A percentile compares a stretch with the other conserved stretches of the same genome.
Conservation (phyloP, 2,888 invertebrate genomes). For the Standfussiana lucernea region DNA sequence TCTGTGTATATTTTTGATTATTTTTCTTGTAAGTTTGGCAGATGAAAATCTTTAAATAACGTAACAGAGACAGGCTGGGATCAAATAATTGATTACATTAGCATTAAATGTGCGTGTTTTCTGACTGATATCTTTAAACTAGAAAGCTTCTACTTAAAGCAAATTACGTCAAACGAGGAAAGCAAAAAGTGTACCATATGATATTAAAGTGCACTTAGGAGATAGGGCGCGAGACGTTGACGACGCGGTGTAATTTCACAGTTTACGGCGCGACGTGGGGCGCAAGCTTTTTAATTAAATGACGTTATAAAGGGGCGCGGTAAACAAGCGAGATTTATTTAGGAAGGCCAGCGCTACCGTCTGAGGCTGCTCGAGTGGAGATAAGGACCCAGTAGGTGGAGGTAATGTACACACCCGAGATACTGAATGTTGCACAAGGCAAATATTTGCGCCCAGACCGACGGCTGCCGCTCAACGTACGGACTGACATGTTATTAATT, state of each 20-base stretch:
- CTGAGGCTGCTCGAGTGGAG: slow-evolving; percentile 78
- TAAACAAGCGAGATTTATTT: slow-evolving; percentile 81
- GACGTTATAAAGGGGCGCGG: slow-evolving; percentile 78
- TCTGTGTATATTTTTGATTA: slow-evolving; percentile 11
- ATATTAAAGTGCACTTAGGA: slow-evolving; percentile 45
- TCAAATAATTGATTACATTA: slow-evolving; percentile 12
- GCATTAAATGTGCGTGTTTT: slow-evolving; percentile 6
- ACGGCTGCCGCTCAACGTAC: slow-evolving; percentile 64
- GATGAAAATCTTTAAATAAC: slow-evolving; percentile 15
- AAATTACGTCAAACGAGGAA: slow-evolving; percentile 33
- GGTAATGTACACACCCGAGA: slow-evolving; percentile 82
- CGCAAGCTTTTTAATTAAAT: slow-evolving; percentile 82
- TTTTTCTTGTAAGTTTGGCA: neutral
- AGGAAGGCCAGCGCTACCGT: slow-evolving; percentile 73
- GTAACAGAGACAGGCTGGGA: neutral
- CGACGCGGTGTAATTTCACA: slow-evolving; percentile 45
- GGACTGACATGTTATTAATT: slow-evolving; percentile 66
- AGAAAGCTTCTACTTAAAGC: too few species aligned
- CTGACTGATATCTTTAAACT: slow-evolving; percentile 39
- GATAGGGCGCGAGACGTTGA: slow-evolving; percentile 22
- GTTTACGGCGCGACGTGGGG: slow-evolving; percentile 57
- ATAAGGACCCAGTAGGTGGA: slow-evolving; percentile 81
- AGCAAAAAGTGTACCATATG: slow-evolving; percentile 18
- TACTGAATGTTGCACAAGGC: slow-evolving; percentile 81
- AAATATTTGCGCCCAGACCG: slow-evolving; percentile 80